A percentile compares a stretch with the other conserved stretches of the same genome.
phyloP scores from a whole-genome alignment of 2,113 vertebrate species.

The Physeter macrocephalus region DNA sequence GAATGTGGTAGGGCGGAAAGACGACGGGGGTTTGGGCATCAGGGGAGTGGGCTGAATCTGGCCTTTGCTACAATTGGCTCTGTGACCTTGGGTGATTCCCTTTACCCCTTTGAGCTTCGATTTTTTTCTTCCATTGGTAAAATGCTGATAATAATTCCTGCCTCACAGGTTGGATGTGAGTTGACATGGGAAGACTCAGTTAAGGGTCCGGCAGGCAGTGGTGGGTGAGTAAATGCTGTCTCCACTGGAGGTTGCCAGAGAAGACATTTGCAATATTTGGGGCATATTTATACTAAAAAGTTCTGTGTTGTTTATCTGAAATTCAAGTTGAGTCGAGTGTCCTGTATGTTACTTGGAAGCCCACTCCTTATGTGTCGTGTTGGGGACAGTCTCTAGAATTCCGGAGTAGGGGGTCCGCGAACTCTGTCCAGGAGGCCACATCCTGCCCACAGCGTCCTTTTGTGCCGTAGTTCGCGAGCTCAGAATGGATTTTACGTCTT shows the following conservation, averaged over 20 bases:
- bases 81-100: neutral
- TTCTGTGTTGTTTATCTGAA: neutral
- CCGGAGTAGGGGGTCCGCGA: too few species aligned
- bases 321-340: neutral
- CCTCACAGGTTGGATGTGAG: neutral
- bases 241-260: too few species aligned
- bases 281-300: neutral
- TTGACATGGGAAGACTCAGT: neutral
- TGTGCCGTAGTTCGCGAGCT: neutral
- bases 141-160: neutral
- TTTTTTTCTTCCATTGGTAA: neutral
- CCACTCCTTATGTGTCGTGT: rapidly evolving
- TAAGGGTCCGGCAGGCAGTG: neutral
- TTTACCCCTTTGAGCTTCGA: neutral
- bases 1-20: rapidly evolving
- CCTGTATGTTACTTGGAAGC: neutral
- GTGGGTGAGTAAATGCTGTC: neutral
- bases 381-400: neutral
- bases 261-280: neutral
- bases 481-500: neutral
- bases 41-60: neutral
- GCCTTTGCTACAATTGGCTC: neutral
- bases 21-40: rapidly evolving
- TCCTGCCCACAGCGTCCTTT: neutral
- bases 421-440: neutral